Base-by-base conservation (phyloP, 2,888 invertebrate species). In the Cetonia aurata region DNA sequence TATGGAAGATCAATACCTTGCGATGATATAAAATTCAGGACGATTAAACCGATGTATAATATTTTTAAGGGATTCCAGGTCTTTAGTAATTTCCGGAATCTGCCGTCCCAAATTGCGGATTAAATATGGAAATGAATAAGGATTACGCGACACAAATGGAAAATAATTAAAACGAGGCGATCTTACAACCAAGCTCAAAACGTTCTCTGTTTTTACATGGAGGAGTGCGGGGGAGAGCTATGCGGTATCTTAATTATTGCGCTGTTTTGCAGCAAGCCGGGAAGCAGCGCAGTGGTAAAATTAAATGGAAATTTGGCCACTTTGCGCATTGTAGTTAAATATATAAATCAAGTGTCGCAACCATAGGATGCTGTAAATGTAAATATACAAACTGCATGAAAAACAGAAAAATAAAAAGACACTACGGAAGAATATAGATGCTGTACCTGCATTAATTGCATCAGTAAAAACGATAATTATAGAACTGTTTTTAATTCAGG, bases 161-260 rank as follows among this genome's bases (percentile, higher is more conserved):
- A 60, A 41, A 69, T 69, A 69, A 69, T 69, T 69, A 69, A 60
- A 69, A 69, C 53, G 44, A 41, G 60, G 52, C 67, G 55, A 53
- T 55, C 37, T 44, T 67, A 53, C 42, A 42, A 0, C 13, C n/a
- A 31, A 31, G 46, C 48, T 60, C 13, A 31, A 31, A 25, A 37
- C 33, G 55, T 15, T 37, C 37, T 52, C 37, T 56, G 55, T 56
- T 56, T 56, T 37, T 31, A 37, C 55, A 33, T 15, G 2, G 10
- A 25, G 31, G 31, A 9, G 52, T 17, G 52, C 3, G 9, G 60
- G n/a, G n/a, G n/a, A 15, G n/a, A 25, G 2, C 19, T 25, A 25
- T 60, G 48, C 60, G 48, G 60, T 60, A 48, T 60, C 60, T 60
- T 60, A 60, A 60, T 60, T 60, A 60, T 37, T 60, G 44, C 60